phyloP scores from a whole-genome alignment of 2,888 invertebrate species.

The Heliconius sara region DNA sequence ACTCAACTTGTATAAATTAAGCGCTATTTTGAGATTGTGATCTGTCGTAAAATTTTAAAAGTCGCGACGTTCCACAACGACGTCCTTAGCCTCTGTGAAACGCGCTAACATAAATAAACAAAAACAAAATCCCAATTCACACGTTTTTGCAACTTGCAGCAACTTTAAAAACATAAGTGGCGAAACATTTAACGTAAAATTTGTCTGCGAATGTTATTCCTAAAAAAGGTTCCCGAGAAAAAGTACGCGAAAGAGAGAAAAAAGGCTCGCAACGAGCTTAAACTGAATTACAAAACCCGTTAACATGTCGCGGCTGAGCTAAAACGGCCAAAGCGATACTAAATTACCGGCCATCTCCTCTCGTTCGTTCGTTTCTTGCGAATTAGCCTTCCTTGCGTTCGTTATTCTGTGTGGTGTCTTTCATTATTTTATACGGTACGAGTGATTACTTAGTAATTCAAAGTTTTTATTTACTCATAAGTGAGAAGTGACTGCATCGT shows the following conservation, averaged over 20 bases:
- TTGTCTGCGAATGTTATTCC: slow-evolving; percentile 13
- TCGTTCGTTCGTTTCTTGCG: slow-evolving; percentile 38
- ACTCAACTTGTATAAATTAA: no score
- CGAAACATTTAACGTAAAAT: slow-evolving; percentile 11
- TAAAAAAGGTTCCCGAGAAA: slow-evolving; percentile 27
- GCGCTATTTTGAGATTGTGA: not conserved
- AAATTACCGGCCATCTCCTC: slow-evolving; percentile 50
- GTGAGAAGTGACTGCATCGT: no score
- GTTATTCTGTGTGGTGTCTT: slow-evolving; percentile 10
- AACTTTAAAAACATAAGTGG: slow-evolving; percentile 8
- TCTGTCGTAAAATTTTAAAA: not conserved
- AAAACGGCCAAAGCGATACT: slow-evolving; percentile 46
- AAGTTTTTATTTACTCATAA: not conserved
- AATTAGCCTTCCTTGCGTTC: slow-evolving; percentile 39
- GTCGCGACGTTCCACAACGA: not conserved
- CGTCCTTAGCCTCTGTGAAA: not conserved
- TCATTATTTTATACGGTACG: slow-evolving; percentile 23
- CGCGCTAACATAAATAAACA: not conserved
- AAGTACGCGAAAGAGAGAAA: slow-evolving; percentile 37
- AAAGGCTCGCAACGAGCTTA: slow-evolving; percentile 41
- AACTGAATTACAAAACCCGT: slow-evolving; percentile 50
- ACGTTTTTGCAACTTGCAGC: not conserved
- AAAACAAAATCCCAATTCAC: not conserved
- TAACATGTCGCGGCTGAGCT: slow-evolving; percentile 49
- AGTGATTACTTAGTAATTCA: not conserved